These are phyloP conservation scores for Smutsia gigantea DNA, from an alignment of 2,797 vertebrate genomes.

Conservation along the genomic window DNA sequence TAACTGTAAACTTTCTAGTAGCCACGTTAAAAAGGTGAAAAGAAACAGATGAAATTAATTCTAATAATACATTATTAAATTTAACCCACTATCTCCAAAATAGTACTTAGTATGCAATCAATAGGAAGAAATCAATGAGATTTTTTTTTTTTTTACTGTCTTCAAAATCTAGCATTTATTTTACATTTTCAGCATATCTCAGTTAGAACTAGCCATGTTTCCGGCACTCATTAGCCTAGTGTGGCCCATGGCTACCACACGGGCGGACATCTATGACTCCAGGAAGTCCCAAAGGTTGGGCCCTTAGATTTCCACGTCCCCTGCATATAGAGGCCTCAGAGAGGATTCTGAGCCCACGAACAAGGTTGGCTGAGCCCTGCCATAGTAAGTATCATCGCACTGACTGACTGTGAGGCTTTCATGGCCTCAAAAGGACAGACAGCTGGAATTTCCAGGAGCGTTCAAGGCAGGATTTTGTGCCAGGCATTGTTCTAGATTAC, in stretches of 20 bases:
- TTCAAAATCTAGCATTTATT: slow-evolving; percentile 31
- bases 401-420: background rate
- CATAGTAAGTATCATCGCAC: background rate
- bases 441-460: background rate
- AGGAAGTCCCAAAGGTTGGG: background rate
- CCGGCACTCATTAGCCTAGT: background rate
- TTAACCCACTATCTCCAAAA: background rate
- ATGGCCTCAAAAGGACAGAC: background rate
- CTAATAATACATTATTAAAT: slow-evolving; percentile 45
- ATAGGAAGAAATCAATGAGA: background rate
- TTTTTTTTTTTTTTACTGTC: background rate
- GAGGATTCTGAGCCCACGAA: background rate
- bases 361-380: background rate
- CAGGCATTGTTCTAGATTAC: background rate
- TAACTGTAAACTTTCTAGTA: background rate
- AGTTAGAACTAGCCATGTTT: background rate
- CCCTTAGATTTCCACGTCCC: background rate
- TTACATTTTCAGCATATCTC: background rate
- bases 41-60: background rate
- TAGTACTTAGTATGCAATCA: background rate
- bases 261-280: background rate
- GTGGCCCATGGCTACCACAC: background rate
- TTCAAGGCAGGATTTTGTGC: background rate
- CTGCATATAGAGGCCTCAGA: background rate
- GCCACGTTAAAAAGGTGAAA: slow-evolving; percentile 28